A percentile compares a stretch with the other conserved stretches of the same genome.
Conservation (phyloP, 1,140 invertebrate species). For the Drosophila mayri region DNA sequence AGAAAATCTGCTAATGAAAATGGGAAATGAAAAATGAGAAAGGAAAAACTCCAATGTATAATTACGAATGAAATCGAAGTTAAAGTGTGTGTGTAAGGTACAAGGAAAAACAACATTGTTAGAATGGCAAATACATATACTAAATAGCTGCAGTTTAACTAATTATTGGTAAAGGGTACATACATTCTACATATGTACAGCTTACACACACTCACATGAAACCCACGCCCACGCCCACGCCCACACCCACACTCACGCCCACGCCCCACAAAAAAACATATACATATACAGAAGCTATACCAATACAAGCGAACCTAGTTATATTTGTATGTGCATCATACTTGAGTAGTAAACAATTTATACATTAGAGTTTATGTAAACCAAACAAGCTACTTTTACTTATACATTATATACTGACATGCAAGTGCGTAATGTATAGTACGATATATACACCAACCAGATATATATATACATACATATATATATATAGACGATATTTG, state of each 20-base stretch:
- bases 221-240: constrained; percentile 16
- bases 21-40: too few relatives aligned
- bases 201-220: constrained; percentile 36
- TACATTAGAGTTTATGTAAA: constrained; percentile 61
- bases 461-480: constrained; percentile 23
- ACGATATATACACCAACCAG: constrained; percentile 45
- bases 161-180: constrained; percentile 71
- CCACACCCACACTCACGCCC: constrained; percentile 7
- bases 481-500: constrained; percentile 50
- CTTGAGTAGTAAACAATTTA: constrained; percentile 64
- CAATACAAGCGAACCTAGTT: constrained; percentile 43
- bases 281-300: constrained; percentile 49
- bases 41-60: constrained; percentile 35
- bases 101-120: constrained; percentile 34
- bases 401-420: constrained; percentile 49
- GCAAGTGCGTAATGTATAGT: constrained; percentile 37
- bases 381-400: constrained; percentile 61
- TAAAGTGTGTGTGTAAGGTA: constrained; percentile 32
- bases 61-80: constrained; percentile 23
- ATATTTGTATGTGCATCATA: constrained; percentile 57
- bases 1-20: constrained; percentile 36
- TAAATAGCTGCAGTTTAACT: constrained; percentile 41
- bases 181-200: constrained; percentile 81
- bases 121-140: constrained; percentile 38
- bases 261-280: constrained; percentile 20